These are phyloP conservation scores for Xestia c-nigrum DNA, from an alignment of 2,888 invertebrate genomes.

Conservation along the genomic window DNA sequence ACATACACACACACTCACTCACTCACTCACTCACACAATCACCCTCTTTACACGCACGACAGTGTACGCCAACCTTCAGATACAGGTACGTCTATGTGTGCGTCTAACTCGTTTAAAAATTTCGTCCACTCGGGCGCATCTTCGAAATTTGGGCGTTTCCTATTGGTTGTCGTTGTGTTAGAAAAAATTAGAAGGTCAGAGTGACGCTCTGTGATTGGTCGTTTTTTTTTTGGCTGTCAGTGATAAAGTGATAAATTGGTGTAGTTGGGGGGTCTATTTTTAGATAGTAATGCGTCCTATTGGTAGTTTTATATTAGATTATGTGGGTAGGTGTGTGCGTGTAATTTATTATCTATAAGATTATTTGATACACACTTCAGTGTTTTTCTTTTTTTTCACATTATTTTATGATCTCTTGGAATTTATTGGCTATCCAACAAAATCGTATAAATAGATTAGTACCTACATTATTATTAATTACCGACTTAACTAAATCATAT, in stretches of 20 bases:
- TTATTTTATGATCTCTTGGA: not conserved
- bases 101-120: conserved; percentile 82
- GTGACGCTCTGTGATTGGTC: conserved; percentile 67
- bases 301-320: conserved; percentile 28
- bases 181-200: conserved; percentile 80
- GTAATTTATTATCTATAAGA: not conserved
- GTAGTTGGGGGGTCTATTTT: conserved; percentile 54
- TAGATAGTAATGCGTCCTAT: conserved; percentile 24
- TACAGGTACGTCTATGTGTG: conserved; percentile 72
- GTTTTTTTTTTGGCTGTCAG: conserved; percentile 56
- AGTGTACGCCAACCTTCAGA: conserved; percentile 20
- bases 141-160: conserved; percentile 69
- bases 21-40: conserved; percentile 57
- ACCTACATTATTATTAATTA: no score
- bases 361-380: not conserved
- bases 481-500: no score
- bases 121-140: conserved; percentile 86
- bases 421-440: not conserved
- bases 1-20: conserved; percentile 60
- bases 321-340: not conserved
- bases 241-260: conserved; percentile 54
- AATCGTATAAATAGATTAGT: no score
- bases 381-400: not conserved
- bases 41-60: conserved; percentile 5
- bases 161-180: conserved; percentile 78